Evolutionary conservation across 2,113 vertebrate genomes (phyloP).

Genomic region (Xenopus tropicalis): UCB_Xtro_10.0 CM004446.2:143488501-143489000

Average conservation of each 20-base stretch:
- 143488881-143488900: too few relatives aligned
- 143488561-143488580: not conserved
- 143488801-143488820: constrained; percentile 6
- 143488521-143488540: constrained; percentile 31
- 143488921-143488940: too few relatives aligned
- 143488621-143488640: constrained; percentile 26
- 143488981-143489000: too few relatives aligned
- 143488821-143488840: too few relatives aligned
- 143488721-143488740: not conserved
- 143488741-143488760: constrained; percentile 1
- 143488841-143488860: too few relatives aligned
- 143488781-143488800: not conserved
- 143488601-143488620: too few relatives aligned
- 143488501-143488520: constrained; percentile 7
- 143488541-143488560: not conserved
- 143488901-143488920: too few relatives aligned
- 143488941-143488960: too few relatives aligned
- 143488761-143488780: not conserved
- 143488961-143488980: too few relatives aligned
- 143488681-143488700: not conserved
- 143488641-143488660: not conserved
- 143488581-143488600: not conserved
- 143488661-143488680: constrained; percentile 8
- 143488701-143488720: constrained; percentile 16
- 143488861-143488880: too few relatives aligned